These are phyloP conservation scores for Cantharis rustica DNA, from an alignment of 2,888 invertebrate species.

Conservation along the genomic window DNA sequence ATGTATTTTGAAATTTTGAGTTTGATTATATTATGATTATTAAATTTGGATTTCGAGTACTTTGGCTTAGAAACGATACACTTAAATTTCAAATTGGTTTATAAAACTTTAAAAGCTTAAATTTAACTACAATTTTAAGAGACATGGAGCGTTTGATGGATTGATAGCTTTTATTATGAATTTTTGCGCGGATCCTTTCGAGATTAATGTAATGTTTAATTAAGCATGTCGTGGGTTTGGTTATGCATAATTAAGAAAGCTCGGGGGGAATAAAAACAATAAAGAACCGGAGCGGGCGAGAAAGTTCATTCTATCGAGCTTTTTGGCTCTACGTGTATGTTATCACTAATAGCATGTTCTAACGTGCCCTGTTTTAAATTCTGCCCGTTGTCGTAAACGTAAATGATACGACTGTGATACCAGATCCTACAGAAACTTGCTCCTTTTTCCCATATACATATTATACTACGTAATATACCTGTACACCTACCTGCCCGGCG, in stretches of 20 bases:
- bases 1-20: slow-evolving; percentile 8
- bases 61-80: not conserved
- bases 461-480: not conserved
- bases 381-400: slow-evolving; percentile 12
- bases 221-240: slow-evolving; percentile 15
- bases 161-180: slow-evolving; percentile 14
- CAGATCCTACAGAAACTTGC: not conserved
- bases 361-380: slow-evolving; percentile 23
- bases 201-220: slow-evolving; percentile 17
- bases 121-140: not conserved
- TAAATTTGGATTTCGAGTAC: slow-evolving; percentile 8
- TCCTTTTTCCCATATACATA: not conserved
- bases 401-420: slow-evolving; percentile 21
- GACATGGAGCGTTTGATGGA: not conserved
- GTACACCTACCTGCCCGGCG: not conserved
- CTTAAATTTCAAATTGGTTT: slow-evolving; percentile 2
- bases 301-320: slow-evolving; percentile 16
- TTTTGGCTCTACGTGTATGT: slow-evolving; percentile 16
- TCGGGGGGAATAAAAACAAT: slow-evolving; percentile 18
- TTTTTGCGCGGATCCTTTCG: slow-evolving; percentile 8
- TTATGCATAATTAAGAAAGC: slow-evolving; percentile 20
- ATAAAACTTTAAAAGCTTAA: slow-evolving; percentile 5
- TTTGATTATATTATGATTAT: slow-evolving; percentile 10
- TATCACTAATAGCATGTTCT: slow-evolving; percentile 23
- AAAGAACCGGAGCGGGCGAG: slow-evolving; percentile 11